Percentiles rank a stretch among this genome's conserved stretches.
Conservation (phyloP, 2,888 invertebrate genomes). For the Germaria angustata region DNA sequence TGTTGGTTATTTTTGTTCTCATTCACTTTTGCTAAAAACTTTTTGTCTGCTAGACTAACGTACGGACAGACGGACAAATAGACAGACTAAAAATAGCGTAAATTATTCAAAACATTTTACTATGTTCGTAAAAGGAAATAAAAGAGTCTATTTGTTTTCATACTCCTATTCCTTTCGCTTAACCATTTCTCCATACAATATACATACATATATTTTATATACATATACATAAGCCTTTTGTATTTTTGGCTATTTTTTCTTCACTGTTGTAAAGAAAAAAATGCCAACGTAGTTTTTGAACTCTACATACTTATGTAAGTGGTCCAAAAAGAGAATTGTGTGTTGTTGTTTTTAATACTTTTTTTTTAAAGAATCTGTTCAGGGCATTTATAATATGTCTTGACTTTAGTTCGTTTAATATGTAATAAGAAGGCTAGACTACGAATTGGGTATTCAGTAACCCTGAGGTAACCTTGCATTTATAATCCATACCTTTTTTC, state of each 20-base stretch:
- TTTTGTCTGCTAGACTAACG: slow-evolving; percentile 40
- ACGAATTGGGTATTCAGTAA: background rate
- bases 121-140: slow-evolving; percentile 49
- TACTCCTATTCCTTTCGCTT: slow-evolving; percentile 23
- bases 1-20: slow-evolving; percentile 19
- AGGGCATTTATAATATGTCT: too few relatives aligned
- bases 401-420: background rate
- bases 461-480: too few relatives aligned
- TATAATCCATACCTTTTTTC: too few relatives aligned
- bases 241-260: too few relatives aligned
- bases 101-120: slow-evolving; percentile 58
- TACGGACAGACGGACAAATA: slow-evolving; percentile 18
- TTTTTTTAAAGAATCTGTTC: too few relatives aligned
- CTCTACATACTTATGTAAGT: slow-evolving; percentile 1
- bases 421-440: background rate
- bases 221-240: too few relatives aligned
- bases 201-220: too few relatives aligned
- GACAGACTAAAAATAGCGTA: slow-evolving; percentile 27
- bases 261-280: slow-evolving; percentile 6
- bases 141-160: slow-evolving; percentile 32
- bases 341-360: background rate
- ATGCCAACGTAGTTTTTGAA: background rate
- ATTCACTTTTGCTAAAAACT: slow-evolving; percentile 35
- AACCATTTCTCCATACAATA: slow-evolving; percentile 19
- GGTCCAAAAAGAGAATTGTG: background rate